A percentile compares a stretch with the other conserved stretches of the same genome.
Conservation (phyloP, 2,888 invertebrate species). For the Drosophila meridionalis region DNA sequence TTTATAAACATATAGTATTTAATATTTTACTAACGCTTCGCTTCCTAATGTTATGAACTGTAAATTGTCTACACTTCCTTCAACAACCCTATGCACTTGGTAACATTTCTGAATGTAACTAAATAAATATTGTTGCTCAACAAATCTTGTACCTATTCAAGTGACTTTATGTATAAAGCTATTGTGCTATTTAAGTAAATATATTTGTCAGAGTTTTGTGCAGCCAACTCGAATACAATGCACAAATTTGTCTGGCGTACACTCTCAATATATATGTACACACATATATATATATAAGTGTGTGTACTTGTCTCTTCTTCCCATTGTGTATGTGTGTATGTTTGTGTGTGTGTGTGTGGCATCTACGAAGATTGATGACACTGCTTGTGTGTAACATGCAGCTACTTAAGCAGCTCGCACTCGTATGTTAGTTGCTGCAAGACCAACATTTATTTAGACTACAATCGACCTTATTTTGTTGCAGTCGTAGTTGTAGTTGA, state of each 20-base stretch:
- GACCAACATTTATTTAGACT: conserved; percentile 59
- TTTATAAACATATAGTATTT: neutral
- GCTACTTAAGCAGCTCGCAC: conserved; percentile 53
- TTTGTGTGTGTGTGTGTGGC: conserved; percentile 40
- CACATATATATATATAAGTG: neutral
- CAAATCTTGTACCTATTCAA: conserved; percentile 17
- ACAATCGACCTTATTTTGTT: conserved; percentile 20
- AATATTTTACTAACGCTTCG: neutral
- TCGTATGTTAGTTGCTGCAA: conserved; percentile 13
- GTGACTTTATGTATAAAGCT: conserved; percentile 12
- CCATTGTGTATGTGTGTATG: conserved; percentile 32
- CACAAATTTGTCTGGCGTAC: conserved; percentile 50
- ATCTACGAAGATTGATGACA: conserved; percentile 72
- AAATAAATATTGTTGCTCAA: neutral
- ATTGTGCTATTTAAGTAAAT: conserved; percentile 24
- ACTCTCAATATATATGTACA: neutral
- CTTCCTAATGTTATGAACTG: too few relatives aligned
- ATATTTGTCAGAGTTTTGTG: conserved; percentile 47
- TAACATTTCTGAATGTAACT: too few relatives aligned
- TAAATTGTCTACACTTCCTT: neutral
- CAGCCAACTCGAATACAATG: conserved; percentile 43
- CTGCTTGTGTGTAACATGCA: conserved; percentile 50
- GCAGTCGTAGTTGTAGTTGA: conserved; percentile 12
- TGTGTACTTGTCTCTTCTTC: neutral
- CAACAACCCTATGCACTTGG: neutral